A percentile compares a stretch with the other conserved stretches of the same genome.
These are phyloP conservation scores for Monoplex corrugatus DNA, from an alignment of 2,888 invertebrate species.

Conservation along the genomic window DNA sequence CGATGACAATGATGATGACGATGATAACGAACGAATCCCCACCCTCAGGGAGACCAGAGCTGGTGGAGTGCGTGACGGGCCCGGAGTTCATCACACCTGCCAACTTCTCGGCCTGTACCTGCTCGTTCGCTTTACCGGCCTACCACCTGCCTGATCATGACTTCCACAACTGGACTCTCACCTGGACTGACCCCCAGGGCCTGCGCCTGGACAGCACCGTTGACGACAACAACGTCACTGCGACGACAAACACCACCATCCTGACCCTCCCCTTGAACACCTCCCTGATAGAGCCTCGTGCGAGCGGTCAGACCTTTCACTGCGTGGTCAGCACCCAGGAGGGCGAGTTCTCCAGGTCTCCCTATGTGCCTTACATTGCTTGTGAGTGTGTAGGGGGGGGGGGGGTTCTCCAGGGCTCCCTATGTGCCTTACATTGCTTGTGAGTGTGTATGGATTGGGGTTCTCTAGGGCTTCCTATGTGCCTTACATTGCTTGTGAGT, in stretches of 20 bases:
- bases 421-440: not conserved
- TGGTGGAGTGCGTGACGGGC: not conserved
- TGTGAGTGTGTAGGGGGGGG: not conserved
- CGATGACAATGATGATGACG: no score
- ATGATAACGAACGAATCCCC: no score
- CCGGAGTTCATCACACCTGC: not conserved
- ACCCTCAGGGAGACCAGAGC: no score
- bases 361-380: not conserved
- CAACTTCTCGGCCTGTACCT: not conserved
- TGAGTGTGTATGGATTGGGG: not conserved
- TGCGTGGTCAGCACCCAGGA: not conserved
- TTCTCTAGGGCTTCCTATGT: not conserved
- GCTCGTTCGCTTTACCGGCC: not conserved
- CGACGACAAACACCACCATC: not conserved
- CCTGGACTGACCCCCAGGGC: not conserved
- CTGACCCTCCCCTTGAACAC: not conserved
- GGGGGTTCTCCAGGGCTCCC: not conserved
- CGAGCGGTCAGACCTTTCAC: not conserved
- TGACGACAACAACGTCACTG: no score
- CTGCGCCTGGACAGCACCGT: not conserved
- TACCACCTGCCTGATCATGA: not conserved
- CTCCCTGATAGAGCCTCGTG: not conserved
- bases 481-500: no score
- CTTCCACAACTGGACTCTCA: not conserved
- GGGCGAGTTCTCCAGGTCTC: not conserved